These are phyloP conservation scores for Glyptemys insculpta DNA, from an alignment of 2,797 vertebrate species.

Conservation along the genomic window DNA sequence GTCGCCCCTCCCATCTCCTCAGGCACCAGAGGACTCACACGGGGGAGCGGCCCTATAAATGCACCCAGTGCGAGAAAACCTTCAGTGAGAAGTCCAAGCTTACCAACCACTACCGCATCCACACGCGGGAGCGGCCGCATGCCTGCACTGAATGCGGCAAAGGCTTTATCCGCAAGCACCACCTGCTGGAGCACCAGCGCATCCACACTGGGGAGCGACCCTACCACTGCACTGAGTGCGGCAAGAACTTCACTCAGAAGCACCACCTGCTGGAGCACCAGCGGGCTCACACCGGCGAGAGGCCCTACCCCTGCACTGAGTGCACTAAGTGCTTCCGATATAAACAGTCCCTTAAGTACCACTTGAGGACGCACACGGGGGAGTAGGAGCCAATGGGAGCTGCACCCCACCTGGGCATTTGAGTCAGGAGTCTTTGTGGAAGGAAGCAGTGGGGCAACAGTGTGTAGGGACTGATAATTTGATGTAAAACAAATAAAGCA, in stretches of 20 bases:
- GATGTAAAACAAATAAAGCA: constrained; percentile 60
- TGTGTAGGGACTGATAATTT: constrained; percentile 46
- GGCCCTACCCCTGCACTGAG: constrained; percentile 84
- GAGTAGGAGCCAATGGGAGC: constrained; percentile 72
- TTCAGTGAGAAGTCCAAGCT: constrained; percentile 87
- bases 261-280: constrained; percentile 85
- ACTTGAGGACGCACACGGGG: constrained; percentile 85
- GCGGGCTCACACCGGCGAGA: constrained; percentile 84
- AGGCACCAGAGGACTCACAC: constrained; percentile 86
- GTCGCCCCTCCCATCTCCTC: constrained; percentile 83
- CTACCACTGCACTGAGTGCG: constrained; percentile 84
- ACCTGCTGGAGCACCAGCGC: constrained; percentile 84
- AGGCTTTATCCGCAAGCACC: constrained; percentile 86
- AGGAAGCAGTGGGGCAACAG: constrained; percentile 57
- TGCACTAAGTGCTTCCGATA: constrained; percentile 87
- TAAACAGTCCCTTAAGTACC: constrained; percentile 87
- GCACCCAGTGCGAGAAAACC: constrained; percentile 85
- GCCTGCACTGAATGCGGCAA: constrained; percentile 84
- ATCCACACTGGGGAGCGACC: constrained; percentile 84
- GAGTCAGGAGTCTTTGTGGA: background rate
- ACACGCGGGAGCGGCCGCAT: constrained; percentile 84
- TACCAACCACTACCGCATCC: constrained; percentile 85
- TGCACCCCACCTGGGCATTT: background rate
- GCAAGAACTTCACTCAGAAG: constrained; percentile 86
- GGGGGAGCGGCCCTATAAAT: constrained; percentile 85